Evolutionary conservation across 2,888 invertebrate genomes (phyloP), one percentile per base, ranked within the genome.

Genomic region (Stenichneumon culpator): DNA sequence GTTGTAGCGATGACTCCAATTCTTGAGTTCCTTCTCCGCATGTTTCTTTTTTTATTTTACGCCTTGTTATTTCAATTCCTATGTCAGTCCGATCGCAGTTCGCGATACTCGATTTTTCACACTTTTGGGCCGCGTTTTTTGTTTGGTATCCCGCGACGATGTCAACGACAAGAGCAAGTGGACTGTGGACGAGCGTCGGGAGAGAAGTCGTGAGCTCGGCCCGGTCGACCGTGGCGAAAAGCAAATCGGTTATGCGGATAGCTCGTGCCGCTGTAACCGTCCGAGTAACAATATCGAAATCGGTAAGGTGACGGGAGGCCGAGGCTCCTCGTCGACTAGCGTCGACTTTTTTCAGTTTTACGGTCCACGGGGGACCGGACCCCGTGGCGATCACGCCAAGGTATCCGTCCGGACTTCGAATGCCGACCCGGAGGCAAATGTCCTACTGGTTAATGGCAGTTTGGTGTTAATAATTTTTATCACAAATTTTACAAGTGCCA

Each of bases 281-380:
- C 52, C 77, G 77, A 67, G 65, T 52, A 52, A 67, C 52, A 77
- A 77, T 77, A 77, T 77, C 52, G 67, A 36, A 39, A 77, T 67
- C 77, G 77, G 32, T 67, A 39, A 7, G 52, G 77, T 39, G 77
- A 77, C 77, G 19, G 77, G 67, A 39, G 67, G 52, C 63, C 39
- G 67, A 39, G 67, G 9, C 54, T 54, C 19, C 22, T 19, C 36
- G 52, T 77, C 19, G 65, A 36, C 7, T 25, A 52, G 36, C 36
- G 9, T 6, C 52, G 52, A 77, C 54, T 67, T 19, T n/a, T 14
- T 22, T 22, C 32, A 77, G 50, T 77, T 39, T 52, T 25, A 52
- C 16, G 32, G 36, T 36, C 67, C 39, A 77, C 7, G 52, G 77
- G 50, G 67, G 74, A 74, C 44, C 44, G 25, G 47, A 47, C 47